Base-by-base conservation (phyloP, 2,797 vertebrate genomes). In the Iguana delicatissima region DNA sequence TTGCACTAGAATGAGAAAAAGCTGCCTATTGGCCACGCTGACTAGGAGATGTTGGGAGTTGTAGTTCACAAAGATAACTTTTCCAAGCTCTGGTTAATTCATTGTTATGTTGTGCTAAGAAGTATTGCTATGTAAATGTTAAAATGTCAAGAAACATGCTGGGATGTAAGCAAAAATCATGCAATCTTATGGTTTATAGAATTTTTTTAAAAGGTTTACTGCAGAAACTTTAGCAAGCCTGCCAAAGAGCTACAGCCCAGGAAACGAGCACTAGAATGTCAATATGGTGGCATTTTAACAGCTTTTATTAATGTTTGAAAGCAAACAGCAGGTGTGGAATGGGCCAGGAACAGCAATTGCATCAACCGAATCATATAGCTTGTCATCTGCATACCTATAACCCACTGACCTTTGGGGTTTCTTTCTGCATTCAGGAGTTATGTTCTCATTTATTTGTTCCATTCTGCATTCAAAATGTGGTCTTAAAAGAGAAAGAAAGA, bases 331-430 rank as follows among this genome's bases (percentile, higher is more conserved):
- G 91, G 74, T 92, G 85, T 73, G 38, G 80, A 1, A 2, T 80
- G 91, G 87, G 46, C 92, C 77, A 84, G 74, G 64, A 88, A 88
- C 79, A 89, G 93, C 16, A 62, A 92, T 87, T 86, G 77, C 69
- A 95, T 93, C 94, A 95, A 92, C 52, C 82, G 90, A 92, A 94
- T 95, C 93, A 84, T 38, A 89, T 91, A 91, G 86, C 94, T 90
- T 95, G 42, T 91, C 85, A 87, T 94, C 92, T 92, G 26, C 62
- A 0, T 89, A 82, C 69, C 80, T 92, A 93, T 95, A 96, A 93
- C 86, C 81, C 91, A 95, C 92, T 93, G 89, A 95, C 88, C 92
- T 94, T 91, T 87, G 89, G 42, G 81, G 1, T 0, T 91, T 88
- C 89, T 90, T 92, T 95, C 92, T 93, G 90, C 0, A 0, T 90